Base-by-base conservation (phyloP, 2,113 vertebrate species). In the Pipra filicauda region DNA sequence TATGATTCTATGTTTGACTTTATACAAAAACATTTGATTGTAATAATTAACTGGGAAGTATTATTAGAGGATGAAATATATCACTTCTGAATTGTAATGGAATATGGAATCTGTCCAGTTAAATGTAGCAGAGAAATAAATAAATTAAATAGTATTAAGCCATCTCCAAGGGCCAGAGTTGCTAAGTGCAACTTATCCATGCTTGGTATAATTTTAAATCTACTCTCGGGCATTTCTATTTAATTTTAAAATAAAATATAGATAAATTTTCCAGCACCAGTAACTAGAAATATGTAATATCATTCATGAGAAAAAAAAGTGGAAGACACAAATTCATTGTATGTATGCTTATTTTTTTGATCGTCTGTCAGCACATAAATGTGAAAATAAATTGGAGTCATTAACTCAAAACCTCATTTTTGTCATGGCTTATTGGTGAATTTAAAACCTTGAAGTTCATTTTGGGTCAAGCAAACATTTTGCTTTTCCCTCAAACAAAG, bases 391-490 rank as follows among this genome's bases (percentile, higher is more conserved):
- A 80, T 86, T 59, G 48, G 35, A 95, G 33, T 57, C 86, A 72
- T 81, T 88, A 74, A 93, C 19, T 92, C 65, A 78, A 85, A 76
- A 26, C 23, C 9, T 0, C 58, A 59, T 74, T 91, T 95, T 93
- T 93, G 88, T 94, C 74, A 55, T 44, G 52, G 54, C 43, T 89
- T 96, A 85, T 79, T 95, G 91, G 46, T 66, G 81, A 96, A 78
- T 95, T 96, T 89, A 66, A 95, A 79, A 43, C 77, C 71, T 75
- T 37, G 74, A 79, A 54, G 95, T 95, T 96, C 95, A 37, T 83
- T 95, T 87, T 91, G 77, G 95, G 95, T 95, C 94, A 94, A 91
- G 75, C 37, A 96, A 96, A 96, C 54, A 95, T 62, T 85, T 92
- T 0, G 1, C 41, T 83, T 88, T 82, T 43, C 28, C 71, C 44